phyloP scores from a whole-genome alignment of 2,113 vertebrate species.

The Gasterosteus nipponicus region DNA sequence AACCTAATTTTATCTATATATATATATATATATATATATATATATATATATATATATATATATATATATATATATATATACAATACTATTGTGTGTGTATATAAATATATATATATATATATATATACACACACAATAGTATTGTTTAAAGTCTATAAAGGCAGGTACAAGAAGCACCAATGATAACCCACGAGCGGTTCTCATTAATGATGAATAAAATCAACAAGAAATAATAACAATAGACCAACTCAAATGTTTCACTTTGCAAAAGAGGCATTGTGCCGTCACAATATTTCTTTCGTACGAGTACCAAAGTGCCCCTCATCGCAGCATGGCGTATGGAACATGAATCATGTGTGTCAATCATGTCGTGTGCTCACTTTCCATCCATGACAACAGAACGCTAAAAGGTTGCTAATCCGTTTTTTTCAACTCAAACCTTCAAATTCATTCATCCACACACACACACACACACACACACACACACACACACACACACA shows the following conservation, averaged over 20 bases:
- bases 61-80: no score
- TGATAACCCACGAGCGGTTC: neutral
- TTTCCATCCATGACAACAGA: slow-evolving; percentile 7
- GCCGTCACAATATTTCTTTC: neutral
- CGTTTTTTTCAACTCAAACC: slow-evolving; percentile 41
- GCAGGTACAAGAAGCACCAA: neutral
- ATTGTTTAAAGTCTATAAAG: neutral
- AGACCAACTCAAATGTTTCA: neutral
- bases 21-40: neutral
- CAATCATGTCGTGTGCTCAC: slow-evolving; percentile 23
- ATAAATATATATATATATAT: neutral
- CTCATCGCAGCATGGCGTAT: neutral
- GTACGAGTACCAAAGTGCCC: neutral
- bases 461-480: slow-evolving; percentile 10
- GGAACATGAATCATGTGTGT: slow-evolving; percentile 17
- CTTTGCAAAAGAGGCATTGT: neutral
- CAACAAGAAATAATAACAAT: neutral
- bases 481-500: slow-evolving; percentile 10
- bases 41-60: neutral
- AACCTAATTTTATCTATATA: neutral
- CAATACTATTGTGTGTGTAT: neutral
- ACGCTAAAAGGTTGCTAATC: slow-evolving; percentile 32
- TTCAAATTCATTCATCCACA: slow-evolving; percentile 38
- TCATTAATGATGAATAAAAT: neutral
- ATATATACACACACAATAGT: no score